Evolutionary conservation across 2,888 invertebrate genomes (phyloP).

Genomic region (Mamestra brassicae): DNA sequence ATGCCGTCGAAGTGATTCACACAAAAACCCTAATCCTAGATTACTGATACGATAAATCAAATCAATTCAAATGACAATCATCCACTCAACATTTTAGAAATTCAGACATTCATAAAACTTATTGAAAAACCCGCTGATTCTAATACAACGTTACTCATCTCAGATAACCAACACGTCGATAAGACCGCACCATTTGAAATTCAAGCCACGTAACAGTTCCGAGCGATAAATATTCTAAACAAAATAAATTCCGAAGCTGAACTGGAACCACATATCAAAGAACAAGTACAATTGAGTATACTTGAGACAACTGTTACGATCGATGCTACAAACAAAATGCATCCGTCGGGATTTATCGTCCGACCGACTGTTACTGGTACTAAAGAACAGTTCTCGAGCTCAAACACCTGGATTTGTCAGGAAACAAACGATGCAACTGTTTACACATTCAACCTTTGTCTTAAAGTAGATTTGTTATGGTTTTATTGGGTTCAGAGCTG

Average conservation of each 20-base stretch:
- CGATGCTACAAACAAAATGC: slow-evolving; percentile 49
- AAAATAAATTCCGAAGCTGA: slow-evolving; percentile 24
- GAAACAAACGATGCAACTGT: slow-evolving; percentile 44
- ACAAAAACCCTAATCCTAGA: neutral
- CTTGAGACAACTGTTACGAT: slow-evolving; percentile 42
- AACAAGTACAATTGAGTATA: slow-evolving; percentile 35
- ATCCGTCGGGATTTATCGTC: slow-evolving; percentile 54
- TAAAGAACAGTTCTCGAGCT: slow-evolving; percentile 22
- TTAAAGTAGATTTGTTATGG: slow-evolving; percentile 9
- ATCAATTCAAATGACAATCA: neutral
- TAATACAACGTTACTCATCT: slow-evolving; percentile 19
- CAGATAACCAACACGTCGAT: slow-evolving; percentile 14
- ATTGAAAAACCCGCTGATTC: slow-evolving; percentile 18
- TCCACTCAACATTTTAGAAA: slow-evolving; percentile 12
- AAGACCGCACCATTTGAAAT: slow-evolving; percentile 7
- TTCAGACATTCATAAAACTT: neutral
- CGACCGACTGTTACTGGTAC: slow-evolving; percentile 20
- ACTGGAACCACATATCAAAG: slow-evolving; percentile 44
- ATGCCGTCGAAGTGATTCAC: slow-evolving; percentile 10
- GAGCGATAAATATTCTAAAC: slow-evolving; percentile 33
- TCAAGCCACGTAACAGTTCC: neutral
- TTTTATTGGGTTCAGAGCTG: slow-evolving; percentile 11
- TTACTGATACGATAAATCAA: slow-evolving; percentile 25
- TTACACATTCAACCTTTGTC: slow-evolving; percentile 20
- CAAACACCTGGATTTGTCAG: slow-evolving; percentile 44